A percentile compares a stretch with the other conserved stretches of the same genome.
Conservation (phyloP, 2,797 vertebrate species). For the Cirrhinus molitorella region DNA sequence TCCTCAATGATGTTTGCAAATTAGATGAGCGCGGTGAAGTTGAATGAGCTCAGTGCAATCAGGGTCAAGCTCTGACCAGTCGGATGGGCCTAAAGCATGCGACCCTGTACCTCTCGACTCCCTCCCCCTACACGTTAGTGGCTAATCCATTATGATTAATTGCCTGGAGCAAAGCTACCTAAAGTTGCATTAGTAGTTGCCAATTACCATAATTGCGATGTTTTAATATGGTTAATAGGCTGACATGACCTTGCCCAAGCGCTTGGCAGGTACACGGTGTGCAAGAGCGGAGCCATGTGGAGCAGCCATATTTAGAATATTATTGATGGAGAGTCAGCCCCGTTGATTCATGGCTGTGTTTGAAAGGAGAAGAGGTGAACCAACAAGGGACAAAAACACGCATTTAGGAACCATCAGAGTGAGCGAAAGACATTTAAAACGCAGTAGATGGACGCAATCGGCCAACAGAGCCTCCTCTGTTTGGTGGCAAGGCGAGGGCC, state of each 20-base stretch:
- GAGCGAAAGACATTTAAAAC: conserved; percentile 58
- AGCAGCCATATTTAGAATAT: conserved; percentile 79
- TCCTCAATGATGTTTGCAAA: conserved; percentile 25
- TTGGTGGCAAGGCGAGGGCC: conserved; percentile 65
- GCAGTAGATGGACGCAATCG: conserved; percentile 62
- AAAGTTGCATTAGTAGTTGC: conserved; percentile 80
- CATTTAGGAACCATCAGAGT: conserved; percentile 38
- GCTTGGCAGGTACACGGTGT: conserved; percentile 74
- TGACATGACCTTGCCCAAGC: conserved; percentile 84
- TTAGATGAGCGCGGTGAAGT: conserved; percentile 34
- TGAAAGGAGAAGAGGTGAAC: conserved; percentile 36
- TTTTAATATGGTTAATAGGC: conserved; percentile 87
- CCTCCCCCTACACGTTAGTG: conserved; percentile 71
- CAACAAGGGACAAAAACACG: conserved; percentile 43
- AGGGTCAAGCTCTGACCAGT: conserved; percentile 48
- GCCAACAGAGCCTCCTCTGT: conserved; percentile 70
- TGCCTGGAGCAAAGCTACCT: conserved; percentile 80
- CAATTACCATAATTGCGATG: conserved; percentile 85
- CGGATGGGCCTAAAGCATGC: conserved; percentile 63
- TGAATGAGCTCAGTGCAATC: conserved; percentile 39
- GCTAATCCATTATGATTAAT: conserved; percentile 85
- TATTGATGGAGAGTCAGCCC: conserved; percentile 75
- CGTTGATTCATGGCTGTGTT: conserved; percentile 67
- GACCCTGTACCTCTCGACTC: conserved; percentile 73
- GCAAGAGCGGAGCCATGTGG: conserved; percentile 68